Conservation (phyloP, 2,797 vertebrate genomes). For the Paramormyrops hopkinsi region DNA sequence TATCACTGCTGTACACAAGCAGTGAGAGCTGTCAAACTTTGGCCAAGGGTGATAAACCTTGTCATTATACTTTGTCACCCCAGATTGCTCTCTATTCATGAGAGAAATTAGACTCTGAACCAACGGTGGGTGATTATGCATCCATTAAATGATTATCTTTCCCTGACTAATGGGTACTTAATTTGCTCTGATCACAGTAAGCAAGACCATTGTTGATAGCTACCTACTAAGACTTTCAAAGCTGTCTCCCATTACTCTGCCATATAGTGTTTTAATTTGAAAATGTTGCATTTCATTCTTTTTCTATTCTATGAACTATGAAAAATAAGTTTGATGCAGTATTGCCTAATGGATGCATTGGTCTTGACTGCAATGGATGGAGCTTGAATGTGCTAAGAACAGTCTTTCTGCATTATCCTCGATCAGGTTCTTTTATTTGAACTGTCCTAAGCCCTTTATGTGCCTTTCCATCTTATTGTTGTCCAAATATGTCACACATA, state of each 20-base stretch:
- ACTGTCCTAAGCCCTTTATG: background rate
- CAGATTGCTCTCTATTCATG: background rate
- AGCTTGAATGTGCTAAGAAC: background rate
- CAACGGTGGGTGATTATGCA: background rate
- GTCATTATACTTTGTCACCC: background rate
- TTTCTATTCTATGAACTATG: background rate
- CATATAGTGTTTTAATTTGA: background rate
- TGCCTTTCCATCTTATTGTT: background rate
- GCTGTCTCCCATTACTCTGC: background rate
- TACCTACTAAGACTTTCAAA: background rate
- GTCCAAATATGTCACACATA: background rate
- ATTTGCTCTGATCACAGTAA: background rate
- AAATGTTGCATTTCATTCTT: background rate
- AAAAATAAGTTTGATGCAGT: background rate
- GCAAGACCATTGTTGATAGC: background rate
- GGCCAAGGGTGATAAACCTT: background rate
- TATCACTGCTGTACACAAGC: background rate
- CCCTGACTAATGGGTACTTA: background rate
- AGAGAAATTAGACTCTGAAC: background rate
- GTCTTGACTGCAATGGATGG: background rate
- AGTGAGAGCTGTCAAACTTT: background rate
- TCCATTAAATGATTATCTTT: slow-evolving; percentile 6
- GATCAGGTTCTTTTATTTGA: background rate
- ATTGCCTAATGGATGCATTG: background rate
- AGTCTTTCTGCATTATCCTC: background rate